A percentile compares a stretch with the other conserved stretches of the same genome.
Evolutionary conservation across 2,113 vertebrate species (phyloP).

Genomic region (Salminus brasiliensis): DNA sequence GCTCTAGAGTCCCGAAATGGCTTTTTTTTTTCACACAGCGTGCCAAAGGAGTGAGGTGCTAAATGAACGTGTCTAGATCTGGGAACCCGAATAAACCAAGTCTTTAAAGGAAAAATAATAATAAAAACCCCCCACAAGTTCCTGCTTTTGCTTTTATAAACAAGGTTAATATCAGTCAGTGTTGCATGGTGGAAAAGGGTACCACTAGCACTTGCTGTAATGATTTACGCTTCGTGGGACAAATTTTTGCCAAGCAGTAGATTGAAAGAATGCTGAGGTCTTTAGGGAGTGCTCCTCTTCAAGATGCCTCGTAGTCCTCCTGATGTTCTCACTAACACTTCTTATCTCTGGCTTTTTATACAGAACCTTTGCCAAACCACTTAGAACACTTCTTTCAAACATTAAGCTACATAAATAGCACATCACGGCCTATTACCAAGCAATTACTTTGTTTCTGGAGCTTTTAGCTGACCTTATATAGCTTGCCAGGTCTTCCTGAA

Average conservation of each 20-base stretch:
- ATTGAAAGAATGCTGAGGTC: background rate
- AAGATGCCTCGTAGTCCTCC: background rate
- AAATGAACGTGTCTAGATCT: constrained; percentile 4
- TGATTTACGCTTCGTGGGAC: background rate
- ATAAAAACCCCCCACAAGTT: background rate
- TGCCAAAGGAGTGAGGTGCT: constrained; percentile 23
- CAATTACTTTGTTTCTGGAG: constrained; percentile 24
- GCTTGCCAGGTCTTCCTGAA: background rate
- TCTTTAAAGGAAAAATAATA: background rate
- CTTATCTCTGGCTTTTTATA: background rate
- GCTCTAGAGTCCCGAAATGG: background rate
- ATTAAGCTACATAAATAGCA: constrained; percentile 38
- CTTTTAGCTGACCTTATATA: constrained; percentile 44
- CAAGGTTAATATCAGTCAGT: background rate
- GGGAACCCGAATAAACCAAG: background rate
- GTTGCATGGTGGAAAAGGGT: background rate
- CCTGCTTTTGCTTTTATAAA: background rate
- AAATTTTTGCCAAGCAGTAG: background rate
- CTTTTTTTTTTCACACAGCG: constrained; percentile 35
- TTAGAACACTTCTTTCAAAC: constrained; percentile 24
- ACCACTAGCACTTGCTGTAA: background rate
- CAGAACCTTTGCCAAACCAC: constrained; percentile 7
- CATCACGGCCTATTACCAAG: constrained; percentile 37
- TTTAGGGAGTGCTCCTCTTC: background rate
- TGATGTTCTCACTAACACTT: background rate